Evolutionary conservation across 1,140 invertebrate species (phyloP), one percentile per base, ranked within the genome.

Genomic region (Hycleus phaleratus): DNA sequence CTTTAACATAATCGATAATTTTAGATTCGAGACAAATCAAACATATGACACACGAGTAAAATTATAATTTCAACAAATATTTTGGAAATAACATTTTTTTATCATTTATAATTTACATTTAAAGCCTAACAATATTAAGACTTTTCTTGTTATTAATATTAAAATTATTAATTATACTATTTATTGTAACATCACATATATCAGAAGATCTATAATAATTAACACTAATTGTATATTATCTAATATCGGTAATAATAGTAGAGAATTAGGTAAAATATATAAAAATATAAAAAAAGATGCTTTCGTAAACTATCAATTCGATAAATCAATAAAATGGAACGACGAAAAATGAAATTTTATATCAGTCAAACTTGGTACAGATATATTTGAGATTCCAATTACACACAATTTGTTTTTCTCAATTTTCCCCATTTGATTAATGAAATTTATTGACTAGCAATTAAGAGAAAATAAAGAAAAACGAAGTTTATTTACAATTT

Each of bases 151-250:
- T 49, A 9, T 42, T 8, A 42, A 8, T 42, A n/a, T 42, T 42
- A 56, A 18, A 56, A 45, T 48, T 38, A 42, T 45, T 24, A 55
- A 38, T n/a, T 11, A 55, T 47, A 7, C 11, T 55, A 26, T 12
- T 38, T 49, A 66, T 66, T 66, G 64, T 63, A 66, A 66, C 64
- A 66, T 66, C 64, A 66, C 61, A 66, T 63, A 61, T 59, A 66
- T 59, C 48, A 47, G 44, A 46, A 53, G 46, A 26, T 56, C 52
- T 53, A 51, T 50, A 46, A 51, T 50, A 46, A 49, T 49, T 11
- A 42, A 53, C 38, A 49, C 26, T 46, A 55, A 46, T 55, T 59
- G 6, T 51, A 24, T 43, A 42, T 48, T 59, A 12, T 38, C 40
- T 52, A 42, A 9, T 47, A 46, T 10, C 40, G 52, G 5, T 12